These are phyloP conservation scores for Dendrocincla fuliginosa DNA, from an alignment of 2,797 vertebrate species.

Conservation along the genomic window DNA sequence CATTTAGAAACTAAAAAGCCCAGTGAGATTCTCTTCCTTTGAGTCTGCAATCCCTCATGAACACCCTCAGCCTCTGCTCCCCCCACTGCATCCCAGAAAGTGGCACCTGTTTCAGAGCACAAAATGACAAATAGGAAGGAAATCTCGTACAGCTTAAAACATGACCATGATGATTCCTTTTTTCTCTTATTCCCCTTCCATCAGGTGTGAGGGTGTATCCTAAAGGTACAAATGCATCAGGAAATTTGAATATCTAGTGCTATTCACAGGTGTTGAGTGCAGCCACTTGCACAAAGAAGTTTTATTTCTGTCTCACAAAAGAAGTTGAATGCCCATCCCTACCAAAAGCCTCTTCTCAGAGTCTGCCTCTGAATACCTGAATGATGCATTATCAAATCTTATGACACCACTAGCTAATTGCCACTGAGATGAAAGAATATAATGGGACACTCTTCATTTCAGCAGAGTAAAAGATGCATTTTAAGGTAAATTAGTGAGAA, in stretches of 20 bases:
- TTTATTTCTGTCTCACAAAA: background rate
- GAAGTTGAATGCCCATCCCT: background rate
- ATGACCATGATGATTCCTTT: accelerated
- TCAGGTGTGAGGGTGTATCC: background rate
- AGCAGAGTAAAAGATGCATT: background rate
- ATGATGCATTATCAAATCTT: background rate
- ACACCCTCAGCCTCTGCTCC: background rate
- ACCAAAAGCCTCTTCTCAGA: background rate
- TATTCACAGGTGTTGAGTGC: background rate
- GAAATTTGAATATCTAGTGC: background rate
- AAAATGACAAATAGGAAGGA: background rate
- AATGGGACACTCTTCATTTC: background rate
- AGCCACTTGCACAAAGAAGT: background rate
- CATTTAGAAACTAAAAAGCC: background rate
- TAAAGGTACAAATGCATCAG: background rate
- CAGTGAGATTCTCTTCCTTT: background rate
- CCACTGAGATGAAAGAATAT: background rate
- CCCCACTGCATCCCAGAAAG: accelerated
- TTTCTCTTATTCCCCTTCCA: background rate
- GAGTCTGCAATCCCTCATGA: background rate
- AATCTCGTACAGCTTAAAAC: background rate
- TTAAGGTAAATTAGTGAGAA: background rate
- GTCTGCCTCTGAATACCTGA: background rate
- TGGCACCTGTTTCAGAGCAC: background rate
- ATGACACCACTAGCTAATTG: background rate